Evolutionary conservation across 2,888 invertebrate species (phyloP), one percentile per base, ranked within the genome.

Genomic region (Luperina nickerlii): DNA sequence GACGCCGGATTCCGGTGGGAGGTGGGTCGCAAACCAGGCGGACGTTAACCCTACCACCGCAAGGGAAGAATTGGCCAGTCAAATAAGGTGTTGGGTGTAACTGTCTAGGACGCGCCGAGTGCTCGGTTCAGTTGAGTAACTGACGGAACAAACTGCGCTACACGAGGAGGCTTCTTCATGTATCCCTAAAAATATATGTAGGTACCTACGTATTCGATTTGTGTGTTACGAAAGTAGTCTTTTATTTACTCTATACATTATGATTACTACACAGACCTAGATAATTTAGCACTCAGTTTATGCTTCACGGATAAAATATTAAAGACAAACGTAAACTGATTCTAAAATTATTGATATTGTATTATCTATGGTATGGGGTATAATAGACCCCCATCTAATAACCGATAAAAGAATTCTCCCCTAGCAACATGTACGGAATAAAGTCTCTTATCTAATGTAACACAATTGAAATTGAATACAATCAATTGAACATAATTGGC

Each of bases 401-500:
- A 2, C 18, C 11, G 4, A 38, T 54, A 20, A 66, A 67, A 71
- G 2, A 32, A 48, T n/a, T 67, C 38, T 38, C 57, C 45, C 66
- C 38, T 76, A 76, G 65, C 18, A 74, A 85, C 60, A 66, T n/a
- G 42, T 38, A 70, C 45, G 42, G 38, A 68, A 72, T 62, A 45
- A 75, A 66, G 9, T 65, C 65, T 42, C 68, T 72, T 73, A 82
- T 65, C 72, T 70, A 77, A 76, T 77, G 32, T 68, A 60, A 73
- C 69, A 32, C 70, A 78, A 83, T 81, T 85, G 78, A 78, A 83
- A 87, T 75, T 79, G 24, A 87, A 85, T 79, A 76, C 72, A 70
- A 74, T 76, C 79, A 88, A 89, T 88, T 87, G 90, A 82, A 84
- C 72, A 68, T 84, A 79, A 84, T 82, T 86, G 76, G 62, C 54